Percentiles rank a stretch among this genome's conserved stretches.
These are phyloP conservation scores for Lepidochitona cinerea DNA, from an alignment of 2,888 invertebrate genomes.

Conservation along the genomic window DNA sequence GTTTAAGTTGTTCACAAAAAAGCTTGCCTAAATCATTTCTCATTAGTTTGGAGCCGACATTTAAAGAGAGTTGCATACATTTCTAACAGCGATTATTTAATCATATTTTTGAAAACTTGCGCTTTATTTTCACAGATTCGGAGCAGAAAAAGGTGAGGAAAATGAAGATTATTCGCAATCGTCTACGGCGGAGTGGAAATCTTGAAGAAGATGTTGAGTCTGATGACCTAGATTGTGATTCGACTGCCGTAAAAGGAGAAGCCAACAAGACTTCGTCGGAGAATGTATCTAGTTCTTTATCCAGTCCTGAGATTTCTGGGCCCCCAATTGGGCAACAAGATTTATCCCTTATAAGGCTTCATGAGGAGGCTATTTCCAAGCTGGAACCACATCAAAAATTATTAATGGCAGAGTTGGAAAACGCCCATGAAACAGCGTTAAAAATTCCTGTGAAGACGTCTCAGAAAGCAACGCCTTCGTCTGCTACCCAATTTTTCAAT, in stretches of 20 bases:
- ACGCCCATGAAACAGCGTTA: conserved; percentile 41
- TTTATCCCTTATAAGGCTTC: not conserved
- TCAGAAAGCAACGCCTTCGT: conserved; percentile 41
- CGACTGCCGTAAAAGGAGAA: too few species aligned
- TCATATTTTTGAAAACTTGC: too few species aligned
- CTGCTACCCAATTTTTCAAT: conserved; percentile 60
- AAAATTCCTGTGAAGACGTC: conserved; percentile 36
- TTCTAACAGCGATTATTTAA: too few species aligned
- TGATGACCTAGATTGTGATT: not conserved
- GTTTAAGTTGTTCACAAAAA: too few species aligned
- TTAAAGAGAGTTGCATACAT: too few species aligned
- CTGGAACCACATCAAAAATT: conserved; percentile 34
- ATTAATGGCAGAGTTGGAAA: conserved; percentile 41
- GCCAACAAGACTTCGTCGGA: too few species aligned
- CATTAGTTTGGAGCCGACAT: too few species aligned
- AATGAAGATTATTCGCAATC: conserved; percentile 64
- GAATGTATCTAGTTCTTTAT: too few species aligned
- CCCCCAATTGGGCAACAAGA: too few species aligned
- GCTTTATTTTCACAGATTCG: too few species aligned
- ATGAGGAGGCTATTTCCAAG: conserved; percentile 25
- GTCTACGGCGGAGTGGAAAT: conserved; percentile 53
- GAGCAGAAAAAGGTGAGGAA: conserved; percentile 59
- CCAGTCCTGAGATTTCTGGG: too few species aligned
- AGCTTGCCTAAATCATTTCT: too few species aligned
- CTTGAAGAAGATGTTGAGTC: conserved; percentile 6